Conservation (phyloP, 2,797 vertebrate genomes). For the Hafferia zeledoni region DNA sequence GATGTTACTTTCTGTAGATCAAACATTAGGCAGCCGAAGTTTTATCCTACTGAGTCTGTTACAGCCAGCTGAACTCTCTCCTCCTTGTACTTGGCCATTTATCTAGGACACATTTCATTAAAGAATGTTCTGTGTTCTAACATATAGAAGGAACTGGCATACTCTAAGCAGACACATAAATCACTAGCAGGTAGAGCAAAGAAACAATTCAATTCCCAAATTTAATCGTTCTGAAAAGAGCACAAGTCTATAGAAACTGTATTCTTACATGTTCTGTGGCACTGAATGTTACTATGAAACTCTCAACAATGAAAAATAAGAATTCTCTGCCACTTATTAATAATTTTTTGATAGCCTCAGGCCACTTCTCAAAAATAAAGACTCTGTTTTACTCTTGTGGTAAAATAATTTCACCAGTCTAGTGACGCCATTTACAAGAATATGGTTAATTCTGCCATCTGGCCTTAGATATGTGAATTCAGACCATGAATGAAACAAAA, state of each 20-base stretch:
- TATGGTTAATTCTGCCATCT: not conserved
- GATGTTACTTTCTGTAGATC: not conserved
- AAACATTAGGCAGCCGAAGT: not conserved
- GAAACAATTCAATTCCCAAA: not conserved
- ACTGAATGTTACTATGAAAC: not conserved
- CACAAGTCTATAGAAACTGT: not conserved
- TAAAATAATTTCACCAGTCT: not conserved
- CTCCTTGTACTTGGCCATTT: not conserved
- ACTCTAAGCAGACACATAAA: not conserved
- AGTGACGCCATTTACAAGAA: not conserved
- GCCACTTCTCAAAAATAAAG: not conserved
- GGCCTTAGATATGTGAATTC: not conserved
- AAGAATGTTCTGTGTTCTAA: not conserved
- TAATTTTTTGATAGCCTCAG: not conserved
- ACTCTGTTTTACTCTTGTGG: not conserved
- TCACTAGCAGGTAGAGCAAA: not conserved
- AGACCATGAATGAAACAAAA: rapidly evolving
- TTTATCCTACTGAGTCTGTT: not conserved
- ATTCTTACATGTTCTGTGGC: not conserved
- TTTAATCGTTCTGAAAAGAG: not conserved
- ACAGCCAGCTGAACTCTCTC: not conserved
- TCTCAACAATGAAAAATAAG: not conserved
- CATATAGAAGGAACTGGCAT: not conserved
- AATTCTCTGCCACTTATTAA: not conserved
- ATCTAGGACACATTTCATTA: not conserved